Evolutionary conservation across 2,797 vertebrate species (phyloP).

Genomic region (Calcarius lapponicus): DNA sequence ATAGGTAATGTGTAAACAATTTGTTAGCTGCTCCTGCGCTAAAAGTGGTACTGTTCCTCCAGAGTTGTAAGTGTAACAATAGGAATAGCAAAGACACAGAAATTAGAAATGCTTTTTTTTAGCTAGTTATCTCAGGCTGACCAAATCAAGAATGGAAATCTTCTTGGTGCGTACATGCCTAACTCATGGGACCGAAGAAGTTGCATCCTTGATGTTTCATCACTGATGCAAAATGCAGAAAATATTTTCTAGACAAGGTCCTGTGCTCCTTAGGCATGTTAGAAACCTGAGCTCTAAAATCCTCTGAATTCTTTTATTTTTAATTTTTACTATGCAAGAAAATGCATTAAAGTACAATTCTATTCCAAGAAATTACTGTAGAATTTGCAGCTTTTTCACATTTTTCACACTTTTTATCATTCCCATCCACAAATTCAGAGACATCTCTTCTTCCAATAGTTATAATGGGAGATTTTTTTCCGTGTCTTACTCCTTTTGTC

Average conservation of each 20-base stretch:
- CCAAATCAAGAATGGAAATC: background rate
- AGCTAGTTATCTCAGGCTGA: background rate
- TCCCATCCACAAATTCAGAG: background rate
- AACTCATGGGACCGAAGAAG: background rate
- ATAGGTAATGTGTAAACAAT: background rate
- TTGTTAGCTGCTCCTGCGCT: background rate
- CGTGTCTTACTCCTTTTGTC: conserved; percentile 1
- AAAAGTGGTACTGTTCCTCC: background rate
- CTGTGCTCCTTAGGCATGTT: background rate
- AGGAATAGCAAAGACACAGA: background rate
- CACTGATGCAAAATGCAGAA: background rate
- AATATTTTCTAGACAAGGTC: background rate
- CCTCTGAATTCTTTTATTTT: background rate
- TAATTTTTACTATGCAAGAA: background rate
- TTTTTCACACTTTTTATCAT: conserved; percentile 19
- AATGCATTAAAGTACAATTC: background rate
- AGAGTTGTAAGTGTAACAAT: background rate
- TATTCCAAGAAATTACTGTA: background rate
- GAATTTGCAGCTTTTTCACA: conserved; percentile 1
- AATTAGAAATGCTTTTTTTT: background rate
- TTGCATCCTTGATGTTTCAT: background rate
- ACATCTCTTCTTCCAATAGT: background rate
- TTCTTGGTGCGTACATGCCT: background rate
- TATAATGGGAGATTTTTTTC: background rate
- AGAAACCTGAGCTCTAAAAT: background rate